Evolutionary conservation across 2,888 invertebrate genomes (phyloP), one percentile per base, ranked within the genome.

Genomic region (Notodonta ziczac): DNA sequence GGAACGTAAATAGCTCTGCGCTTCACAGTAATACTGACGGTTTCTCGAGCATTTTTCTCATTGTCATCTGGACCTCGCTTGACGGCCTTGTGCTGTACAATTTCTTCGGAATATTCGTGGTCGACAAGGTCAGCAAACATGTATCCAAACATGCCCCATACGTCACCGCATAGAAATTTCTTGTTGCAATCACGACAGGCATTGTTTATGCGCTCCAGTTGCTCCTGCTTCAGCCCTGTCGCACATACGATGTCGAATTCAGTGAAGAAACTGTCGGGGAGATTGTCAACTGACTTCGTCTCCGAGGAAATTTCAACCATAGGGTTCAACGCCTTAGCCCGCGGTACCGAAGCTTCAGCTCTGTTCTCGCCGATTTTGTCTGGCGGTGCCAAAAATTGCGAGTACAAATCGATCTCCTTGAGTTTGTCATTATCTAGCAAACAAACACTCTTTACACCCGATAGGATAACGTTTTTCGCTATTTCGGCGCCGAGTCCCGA

Each of bases 401-500:
- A 96, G 73, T 95, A 95, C 14, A 94, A 90, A 85, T 98, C 98
- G 56, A 95, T 94, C 76, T 95, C 94, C 48, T 96, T 96, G 0
- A 97, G 95, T 61, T 94, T 88, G 66, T 95, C 95, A 81, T 96
- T 95, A 88, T 99, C 99, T 73, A 98, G 91, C 62, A 99, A 94
- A 61, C 97, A 97, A 0, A 99, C 94, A 35, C 97, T 96, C 81
- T 98, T 97, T 0, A 99, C 97, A 56, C 99, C 99, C 35, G 98
- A 96, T 39, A 99, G 92, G 75, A 99, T 96, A 57, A 98, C 96
- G 89, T 99, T 99, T 88, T 99, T 99, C 0, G 98, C 97, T 52
- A 98, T 96, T 94, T 99, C 99, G 9, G 99, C 98, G 32, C 98
- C 99, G 40, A 99, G 94, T 5, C 99, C 99, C 82, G 96, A 95